A percentile compares a stretch with the other conserved stretches of the same genome.
Conservation (phyloP, 2,113 vertebrate species). For the Danionella cerebrum region DNA sequence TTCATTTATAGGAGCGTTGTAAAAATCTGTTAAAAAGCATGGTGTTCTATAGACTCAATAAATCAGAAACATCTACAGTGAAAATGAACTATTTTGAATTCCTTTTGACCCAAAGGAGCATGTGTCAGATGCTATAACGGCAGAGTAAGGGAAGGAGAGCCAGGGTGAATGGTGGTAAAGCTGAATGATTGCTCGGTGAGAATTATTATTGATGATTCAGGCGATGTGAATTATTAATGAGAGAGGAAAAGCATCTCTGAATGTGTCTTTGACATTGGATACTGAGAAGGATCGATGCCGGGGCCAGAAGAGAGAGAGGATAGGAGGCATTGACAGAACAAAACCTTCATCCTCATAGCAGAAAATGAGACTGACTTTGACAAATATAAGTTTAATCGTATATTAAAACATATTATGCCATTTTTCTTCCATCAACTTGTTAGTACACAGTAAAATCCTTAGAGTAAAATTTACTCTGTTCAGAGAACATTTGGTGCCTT, state of each 20-base stretch:
- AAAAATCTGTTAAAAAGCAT: too few species aligned
- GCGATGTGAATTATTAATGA: constrained; percentile 72
- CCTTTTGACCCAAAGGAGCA: too few species aligned
- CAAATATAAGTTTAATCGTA: background rate
- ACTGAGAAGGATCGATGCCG: constrained; percentile 67
- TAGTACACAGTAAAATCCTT: too few species aligned
- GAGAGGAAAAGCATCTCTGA: constrained; percentile 65
- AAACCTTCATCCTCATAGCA: background rate
- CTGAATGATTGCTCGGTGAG: constrained; percentile 69
- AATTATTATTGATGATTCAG: constrained; percentile 76
- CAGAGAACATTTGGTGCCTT: too few species aligned
- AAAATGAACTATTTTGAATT: too few species aligned
- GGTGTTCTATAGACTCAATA: too few species aligned
- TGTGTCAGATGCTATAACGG: too few species aligned
- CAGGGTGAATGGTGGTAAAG: constrained; percentile 53
- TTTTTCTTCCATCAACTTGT: too few species aligned
- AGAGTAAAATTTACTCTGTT: too few species aligned
- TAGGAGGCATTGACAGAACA: constrained; percentile 29
- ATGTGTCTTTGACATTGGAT: constrained; percentile 72
- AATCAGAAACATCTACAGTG: too few species aligned
- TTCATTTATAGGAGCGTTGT: too few species aligned
- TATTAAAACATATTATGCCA: too few species aligned
- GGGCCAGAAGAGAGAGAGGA: constrained; percentile 33
- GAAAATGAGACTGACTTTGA: background rate
- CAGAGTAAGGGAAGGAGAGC: constrained; percentile 12